These are phyloP conservation scores for Eupelmus urozonus DNA, from an alignment of 2,888 invertebrate species.

Conservation along the genomic window DNA sequence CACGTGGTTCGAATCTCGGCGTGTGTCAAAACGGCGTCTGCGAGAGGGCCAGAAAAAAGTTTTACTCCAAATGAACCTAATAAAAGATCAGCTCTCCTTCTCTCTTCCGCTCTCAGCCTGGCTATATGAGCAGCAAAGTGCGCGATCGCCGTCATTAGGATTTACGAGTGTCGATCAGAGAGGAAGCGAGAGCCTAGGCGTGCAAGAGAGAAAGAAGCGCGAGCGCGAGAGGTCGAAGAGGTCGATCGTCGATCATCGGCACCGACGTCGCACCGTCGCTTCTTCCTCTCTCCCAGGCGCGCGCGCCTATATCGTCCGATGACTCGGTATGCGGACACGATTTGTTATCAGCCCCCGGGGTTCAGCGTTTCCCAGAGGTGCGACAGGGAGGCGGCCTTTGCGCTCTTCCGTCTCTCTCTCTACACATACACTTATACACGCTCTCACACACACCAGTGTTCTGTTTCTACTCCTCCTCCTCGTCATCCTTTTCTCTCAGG, in stretches of 20 bases:
- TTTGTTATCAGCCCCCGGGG: constrained; percentile 71
- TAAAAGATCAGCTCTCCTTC: constrained; percentile 14
- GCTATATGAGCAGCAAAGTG: too few relatives aligned
- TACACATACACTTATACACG: too few relatives aligned
- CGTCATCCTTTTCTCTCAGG: constrained; percentile 47
- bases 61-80: constrained; percentile 13
- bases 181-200: constrained; percentile 26
- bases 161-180: constrained; percentile 64
- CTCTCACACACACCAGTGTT: too few relatives aligned
- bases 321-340: constrained; percentile 72
- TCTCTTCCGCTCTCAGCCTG: too few relatives aligned
- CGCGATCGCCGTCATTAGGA: constrained; percentile 58
- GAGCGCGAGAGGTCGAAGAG: constrained; percentile 59
- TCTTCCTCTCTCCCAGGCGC: too few relatives aligned
- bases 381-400: constrained; percentile 58
- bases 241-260: constrained; percentile 69
- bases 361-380: constrained; percentile 70
- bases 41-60: constrained; percentile 7
- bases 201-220: constrained; percentile 57
- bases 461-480: constrained; percentile 36
- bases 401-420: constrained; percentile 40
- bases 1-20: too few relatives aligned
- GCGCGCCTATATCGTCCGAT: constrained; percentile 46
- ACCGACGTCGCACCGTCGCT: constrained; percentile 38
- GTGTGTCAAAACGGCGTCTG: background rate